Conservation (phyloP, 2,113 vertebrate species). For the Pelmatolapia mariae region DNA sequence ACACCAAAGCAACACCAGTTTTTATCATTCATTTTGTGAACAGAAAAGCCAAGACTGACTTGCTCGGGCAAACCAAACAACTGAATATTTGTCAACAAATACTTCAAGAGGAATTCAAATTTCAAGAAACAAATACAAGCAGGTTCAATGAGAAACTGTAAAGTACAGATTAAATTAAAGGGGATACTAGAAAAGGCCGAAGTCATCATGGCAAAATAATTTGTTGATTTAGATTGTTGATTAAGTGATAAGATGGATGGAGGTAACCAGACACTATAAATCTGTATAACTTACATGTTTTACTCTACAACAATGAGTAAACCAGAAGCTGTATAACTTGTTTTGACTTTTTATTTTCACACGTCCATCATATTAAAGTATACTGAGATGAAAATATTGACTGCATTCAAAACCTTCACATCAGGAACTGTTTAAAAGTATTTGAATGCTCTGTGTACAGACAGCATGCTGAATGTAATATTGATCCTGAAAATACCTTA, state of each 20-base stretch:
- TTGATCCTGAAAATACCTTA: background rate
- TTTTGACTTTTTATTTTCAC: background rate
- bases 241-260: background rate
- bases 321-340: background rate
- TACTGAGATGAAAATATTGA: background rate
- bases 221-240: background rate
- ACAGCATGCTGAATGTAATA: background rate
- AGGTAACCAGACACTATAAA: background rate
- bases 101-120: background rate
- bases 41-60: background rate
- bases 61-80: background rate
- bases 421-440: background rate
- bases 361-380: background rate
- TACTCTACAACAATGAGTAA: background rate
- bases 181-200: background rate
- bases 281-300: background rate
- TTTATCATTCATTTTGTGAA: background rate
- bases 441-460: background rate
- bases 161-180: background rate
- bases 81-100: background rate
- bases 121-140: background rate
- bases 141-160: background rate
- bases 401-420: background rate
- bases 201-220: background rate
- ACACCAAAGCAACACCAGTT: background rate